Conservation (phyloP, 2,888 invertebrate genomes). For the Morpho deidamia region DNA sequence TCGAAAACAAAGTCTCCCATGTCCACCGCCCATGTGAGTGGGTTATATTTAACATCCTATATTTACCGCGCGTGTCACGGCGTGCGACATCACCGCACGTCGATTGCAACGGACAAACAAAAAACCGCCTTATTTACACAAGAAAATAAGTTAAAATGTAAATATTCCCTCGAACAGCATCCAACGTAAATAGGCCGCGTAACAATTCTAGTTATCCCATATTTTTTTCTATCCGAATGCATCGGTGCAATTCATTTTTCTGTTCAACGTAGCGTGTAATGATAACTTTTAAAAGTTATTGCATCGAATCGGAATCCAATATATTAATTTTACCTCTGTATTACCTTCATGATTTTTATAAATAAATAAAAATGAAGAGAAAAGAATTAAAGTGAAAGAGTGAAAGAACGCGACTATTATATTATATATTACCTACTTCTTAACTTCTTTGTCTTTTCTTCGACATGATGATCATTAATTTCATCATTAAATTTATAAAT, state of each 20-base stretch:
- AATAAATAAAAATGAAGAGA: too few species aligned
- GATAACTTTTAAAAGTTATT: too few species aligned
- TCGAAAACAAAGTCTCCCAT: conserved; percentile 17
- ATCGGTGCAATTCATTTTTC: neutral
- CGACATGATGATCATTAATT: too few species aligned
- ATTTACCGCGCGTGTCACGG: conserved; percentile 53
- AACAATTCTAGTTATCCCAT: neutral
- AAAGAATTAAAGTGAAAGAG: too few species aligned
- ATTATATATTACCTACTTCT: too few species aligned
- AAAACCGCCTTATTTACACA: conserved; percentile 22
- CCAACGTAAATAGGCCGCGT: conserved; percentile 8
- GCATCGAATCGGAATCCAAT: too few species aligned
- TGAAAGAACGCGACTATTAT: too few species aligned
- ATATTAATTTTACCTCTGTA: too few species aligned
- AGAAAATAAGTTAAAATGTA: neutral
- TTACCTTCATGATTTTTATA: too few species aligned
- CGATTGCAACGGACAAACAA: conserved; percentile 19
- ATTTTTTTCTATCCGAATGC: neutral
- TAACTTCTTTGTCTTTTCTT: too few species aligned
- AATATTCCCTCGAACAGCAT: neutral
- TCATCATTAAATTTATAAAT: too few species aligned
- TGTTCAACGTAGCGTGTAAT: too few species aligned
- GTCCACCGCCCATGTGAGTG: conserved; percentile 47
- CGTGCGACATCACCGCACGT: conserved; percentile 51
- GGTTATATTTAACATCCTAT: conserved; percentile 51